phyloP scores from a whole-genome alignment of 1,140 invertebrate genomes.

The Drosophila repletoides region DNA sequence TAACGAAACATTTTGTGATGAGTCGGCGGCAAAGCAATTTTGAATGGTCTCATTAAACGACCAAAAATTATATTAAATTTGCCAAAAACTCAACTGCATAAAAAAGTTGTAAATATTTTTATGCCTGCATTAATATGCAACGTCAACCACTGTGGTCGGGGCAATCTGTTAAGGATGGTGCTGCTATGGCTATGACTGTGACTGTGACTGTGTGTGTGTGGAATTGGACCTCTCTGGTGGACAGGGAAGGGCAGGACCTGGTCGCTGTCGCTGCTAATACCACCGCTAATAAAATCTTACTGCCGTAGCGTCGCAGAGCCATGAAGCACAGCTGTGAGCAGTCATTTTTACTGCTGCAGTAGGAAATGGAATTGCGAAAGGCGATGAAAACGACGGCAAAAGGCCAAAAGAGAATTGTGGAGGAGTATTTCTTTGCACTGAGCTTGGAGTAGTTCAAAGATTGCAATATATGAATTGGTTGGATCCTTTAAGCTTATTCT shows the following conservation, averaged over 20 bases:
- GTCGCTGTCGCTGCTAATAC: constrained; percentile 71
- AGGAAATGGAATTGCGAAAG: constrained; percentile 32
- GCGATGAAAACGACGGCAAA: constrained; percentile 33
- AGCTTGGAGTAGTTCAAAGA: constrained; percentile 18
- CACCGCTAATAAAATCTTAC: constrained; percentile 81
- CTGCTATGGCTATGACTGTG: constrained; percentile 7
- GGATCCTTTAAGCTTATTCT: background rate
- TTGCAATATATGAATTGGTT: background rate
- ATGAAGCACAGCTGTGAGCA: constrained; percentile 80
- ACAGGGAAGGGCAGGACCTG: too few relatives aligned
- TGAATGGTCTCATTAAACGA: constrained; percentile 75
- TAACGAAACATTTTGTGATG: constrained; percentile 37
- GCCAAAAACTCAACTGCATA: constrained; percentile 61
- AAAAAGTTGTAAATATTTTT: constrained; percentile 81
- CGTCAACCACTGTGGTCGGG: constrained; percentile 63
- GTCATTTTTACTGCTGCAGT: constrained; percentile 77
- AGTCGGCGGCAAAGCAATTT: constrained; percentile 55
- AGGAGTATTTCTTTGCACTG: background rate
- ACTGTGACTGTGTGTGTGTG: too few relatives aligned
- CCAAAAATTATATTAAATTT: constrained; percentile 81
- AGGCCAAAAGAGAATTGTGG: constrained; percentile 28
- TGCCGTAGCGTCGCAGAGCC: constrained; percentile 64
- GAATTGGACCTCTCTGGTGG: too few relatives aligned
- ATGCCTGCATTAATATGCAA: constrained; percentile 80
- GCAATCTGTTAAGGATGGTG: constrained; percentile 15